Percentiles rank a stretch among this genome's conserved stretches.
Evolutionary conservation across 2,113 vertebrate species (phyloP).

Genomic region (Psilopsiagon aymara): DNA sequence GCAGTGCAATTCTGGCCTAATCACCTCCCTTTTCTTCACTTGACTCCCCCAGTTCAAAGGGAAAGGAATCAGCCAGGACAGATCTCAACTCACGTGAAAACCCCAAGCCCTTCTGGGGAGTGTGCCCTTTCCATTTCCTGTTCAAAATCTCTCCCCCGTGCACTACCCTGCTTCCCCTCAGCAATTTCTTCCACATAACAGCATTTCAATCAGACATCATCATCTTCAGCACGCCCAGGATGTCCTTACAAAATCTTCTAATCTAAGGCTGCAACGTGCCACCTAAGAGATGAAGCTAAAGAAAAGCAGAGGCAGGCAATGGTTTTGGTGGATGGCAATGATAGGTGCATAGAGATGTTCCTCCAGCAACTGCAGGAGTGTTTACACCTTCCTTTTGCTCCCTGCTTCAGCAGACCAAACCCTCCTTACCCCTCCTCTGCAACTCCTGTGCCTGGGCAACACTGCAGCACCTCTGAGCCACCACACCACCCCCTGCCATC

Average conservation of each 20-base stretch:
- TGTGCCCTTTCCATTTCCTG: not conserved
- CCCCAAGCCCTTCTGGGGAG: not conserved
- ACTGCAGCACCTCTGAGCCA: not conserved
- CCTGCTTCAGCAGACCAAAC: not conserved
- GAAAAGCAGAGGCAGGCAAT: not conserved
- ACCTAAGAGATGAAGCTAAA: not conserved
- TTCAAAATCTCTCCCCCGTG: not conserved
- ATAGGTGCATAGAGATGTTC: not conserved
- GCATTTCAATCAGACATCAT: not conserved
- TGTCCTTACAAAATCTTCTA: not conserved
- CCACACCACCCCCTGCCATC: accelerated
- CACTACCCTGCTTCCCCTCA: not conserved
- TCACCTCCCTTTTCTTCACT: not conserved
- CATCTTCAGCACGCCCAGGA: not conserved
- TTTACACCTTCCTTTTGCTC: not conserved
- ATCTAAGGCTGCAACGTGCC: not conserved
- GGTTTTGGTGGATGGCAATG: not conserved
- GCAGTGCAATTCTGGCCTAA: not conserved
- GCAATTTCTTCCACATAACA: not conserved
- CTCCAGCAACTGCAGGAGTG: not conserved
- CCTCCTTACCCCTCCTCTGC: not conserved
- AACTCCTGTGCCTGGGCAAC: not conserved
- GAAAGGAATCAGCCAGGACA: accelerated
- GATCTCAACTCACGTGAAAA: accelerated
- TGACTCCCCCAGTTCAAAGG: not conserved